Base-by-base conservation (phyloP, 1,140 invertebrate genomes). In the Drosophila elegans region DNA sequence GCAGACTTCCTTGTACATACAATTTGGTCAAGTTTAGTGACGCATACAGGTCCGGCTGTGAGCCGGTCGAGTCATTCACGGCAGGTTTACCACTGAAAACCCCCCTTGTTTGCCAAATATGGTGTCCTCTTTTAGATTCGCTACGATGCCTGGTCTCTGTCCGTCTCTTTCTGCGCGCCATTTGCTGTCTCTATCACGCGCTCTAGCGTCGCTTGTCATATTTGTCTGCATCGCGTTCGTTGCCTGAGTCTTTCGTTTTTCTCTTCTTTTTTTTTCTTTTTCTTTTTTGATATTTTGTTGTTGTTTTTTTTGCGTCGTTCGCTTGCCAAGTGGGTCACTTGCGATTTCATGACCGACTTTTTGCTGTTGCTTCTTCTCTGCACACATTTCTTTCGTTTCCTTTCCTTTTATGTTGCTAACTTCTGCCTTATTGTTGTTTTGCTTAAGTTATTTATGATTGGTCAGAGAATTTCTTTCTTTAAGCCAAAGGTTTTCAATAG, bases 281-380 rank as follows among this genome's bases (percentile, higher is more conserved):
- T 29, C 27, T 13, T 13, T 11, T 27, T 32, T 21, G 16, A 21
- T 21, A 21, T 21, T 21, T 21, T 21, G 16, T 21, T 21, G 16
- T 21, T 21, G 16, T 21, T 21, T 61, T 61, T 62, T 71, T 38
- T 78, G 68, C 74, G 56, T 77, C 79, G 80, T 76, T 79, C 73
- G 79, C 55, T 78, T 88, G 78, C 84, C 76, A 89, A 89, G 84
- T 89, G 73, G 84, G 84, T 89, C 84, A 89, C 84, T 89, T 89
- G 84, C 84, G 84, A 89, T 89, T 89, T 89, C 84, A 89, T 89
- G 84, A 89, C 84, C 84, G 84, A 89, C 84, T 89, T 88, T 76
- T 80, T 67, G 64, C 41, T 46, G 69, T 68, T 80, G 60, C 48
- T 45, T 69, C 61, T 78, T 72, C 60, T 45, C 21, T 51, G 36